Base-by-base conservation (phyloP, 2,888 invertebrate genomes). In the Exocentrus adspersus region DNA sequence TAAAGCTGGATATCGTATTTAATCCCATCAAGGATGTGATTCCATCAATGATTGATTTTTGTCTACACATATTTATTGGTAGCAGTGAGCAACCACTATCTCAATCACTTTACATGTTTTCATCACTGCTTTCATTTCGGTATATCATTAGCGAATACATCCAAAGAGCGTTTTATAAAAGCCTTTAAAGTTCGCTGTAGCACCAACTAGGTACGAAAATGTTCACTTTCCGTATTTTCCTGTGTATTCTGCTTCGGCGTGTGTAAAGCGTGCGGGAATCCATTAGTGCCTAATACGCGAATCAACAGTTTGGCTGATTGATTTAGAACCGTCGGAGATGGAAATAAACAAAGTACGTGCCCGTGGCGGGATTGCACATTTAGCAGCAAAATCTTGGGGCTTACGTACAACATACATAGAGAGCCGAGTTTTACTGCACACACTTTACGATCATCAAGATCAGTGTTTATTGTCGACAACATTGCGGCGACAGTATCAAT, bases 401-500 rank as follows among this genome's bases (percentile, higher is more conserved):
- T 73, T 73, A n/a, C 72, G 72, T 75, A 72, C 69, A 67, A 70
- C 67, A 70, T 75, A 72, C 72, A 70, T 75, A 73, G 71, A 71
- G 69, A 71, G 69, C 65, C 58, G 65, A 72, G 72, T 78, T 80
- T 80, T 80, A 80, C 78, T 77, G 75, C 78, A 67, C 72, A 71
- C 77, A 71, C 78, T 80, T 80, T 80, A 80, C 80, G 80, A 79
- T 79, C 80, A 79, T 77, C 79, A 78, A 78, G 79, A 80, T 79
- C 77, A 71, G 74, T 75, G 75, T 79, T 79, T 79, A 79, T 78
- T 77, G 77, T 73, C 72, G 68, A 71, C 69, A 69, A 73, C 69
- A 70, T 71, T 72, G 68, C 70, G 73, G 75, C 72, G 72, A 76
- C 78, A 75, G 76, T 77, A 78, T 78, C 79, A 77, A 79, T 79